Percentiles rank a stretch among this genome's conserved stretches.
phyloP scores from a whole-genome alignment of 2,888 invertebrate species.

The Pseudoips prasinana region DNA sequence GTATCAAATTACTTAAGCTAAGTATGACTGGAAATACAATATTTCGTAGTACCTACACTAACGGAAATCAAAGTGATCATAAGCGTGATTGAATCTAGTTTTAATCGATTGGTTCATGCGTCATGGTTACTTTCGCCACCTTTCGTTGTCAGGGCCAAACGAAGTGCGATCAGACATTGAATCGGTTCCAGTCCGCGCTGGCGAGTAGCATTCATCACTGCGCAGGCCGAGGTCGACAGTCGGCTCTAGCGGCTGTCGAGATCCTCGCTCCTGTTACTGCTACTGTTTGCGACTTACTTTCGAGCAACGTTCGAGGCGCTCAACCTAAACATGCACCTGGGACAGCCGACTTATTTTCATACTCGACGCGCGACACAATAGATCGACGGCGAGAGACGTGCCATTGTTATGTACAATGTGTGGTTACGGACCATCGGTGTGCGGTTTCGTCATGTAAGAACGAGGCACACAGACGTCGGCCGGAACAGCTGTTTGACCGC shows the following conservation, averaged over 20 bases:
- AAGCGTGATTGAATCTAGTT: conserved; percentile 37
- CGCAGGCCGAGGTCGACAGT: conserved; percentile 52
- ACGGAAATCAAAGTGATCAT: conserved; percentile 23
- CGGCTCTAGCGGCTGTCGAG: conserved; percentile 27
- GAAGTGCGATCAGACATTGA: conserved; percentile 46
- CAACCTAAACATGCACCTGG: conserved; percentile 33
- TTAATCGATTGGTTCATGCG: conserved; percentile 50
- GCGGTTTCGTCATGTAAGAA: conserved; percentile 48
- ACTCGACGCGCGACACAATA: conserved; percentile 41
- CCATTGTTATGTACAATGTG: conserved; percentile 49
- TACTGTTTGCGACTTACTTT: conserved; percentile 43
- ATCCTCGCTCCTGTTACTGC: conserved; percentile 32
- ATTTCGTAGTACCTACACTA: conserved; percentile 5
- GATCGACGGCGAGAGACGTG: conserved; percentile 33
- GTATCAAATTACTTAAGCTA: neutral
- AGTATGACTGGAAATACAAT: conserved; percentile 10
- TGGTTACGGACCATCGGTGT: conserved; percentile 42
- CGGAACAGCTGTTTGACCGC: conserved; percentile 63
- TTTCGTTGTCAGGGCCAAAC: conserved; percentile 67
- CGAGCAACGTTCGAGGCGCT: conserved; percentile 24
- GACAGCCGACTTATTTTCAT: conserved; percentile 36
- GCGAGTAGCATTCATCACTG: conserved; percentile 50
- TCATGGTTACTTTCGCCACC: conserved; percentile 72
- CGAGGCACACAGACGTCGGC: conserved; percentile 32
- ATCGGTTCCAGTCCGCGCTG: conserved; percentile 39